Base-by-base conservation (phyloP, 2,888 invertebrate species). In the Elaeidobius kamerunicus region DNA sequence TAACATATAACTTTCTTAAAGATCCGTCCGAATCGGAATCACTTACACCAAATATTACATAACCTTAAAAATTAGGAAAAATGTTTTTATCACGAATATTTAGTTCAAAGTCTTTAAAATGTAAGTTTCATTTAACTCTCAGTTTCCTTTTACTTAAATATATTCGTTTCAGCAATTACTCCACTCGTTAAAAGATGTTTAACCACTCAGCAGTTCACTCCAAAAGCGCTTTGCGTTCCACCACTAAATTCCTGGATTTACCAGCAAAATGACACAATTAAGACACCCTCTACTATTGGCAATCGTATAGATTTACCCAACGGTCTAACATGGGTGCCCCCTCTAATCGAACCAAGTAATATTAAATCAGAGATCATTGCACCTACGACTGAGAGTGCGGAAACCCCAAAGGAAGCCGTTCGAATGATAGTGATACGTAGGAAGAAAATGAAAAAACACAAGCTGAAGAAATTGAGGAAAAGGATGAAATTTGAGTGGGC, bases 391-490 rank as follows among this genome's bases (percentile, higher is more conserved):
- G 56, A 59, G 55, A 61, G 72, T 45, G n/a, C 41, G 16, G 66
- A 70, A 12, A 75, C 78, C 41, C 83, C 85, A 66, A 88, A 85
- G 66, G 81, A 83, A 64, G 90, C 91, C 0, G 81, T 79, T 0
- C 76, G 86, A 44, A 71, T 91, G 52, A 84, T 91, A 59, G 84
- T 87, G 0, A 90, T 91, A 27, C 77, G 92, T 41, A 76, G 84
- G 42, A 81, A 82, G 46, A 93, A 92, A 73, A 92, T 94, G 89
- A 90, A 85, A 71, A 90, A 86, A 63, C 93, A 93, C 67, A 87
- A 91, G 69, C 74, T 87, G 38, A 85, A 74, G 69, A 93, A 93
- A 72, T 74, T 90, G 47, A 78, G 88, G 59, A 91, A 87, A 68
- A 82, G 77, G 64, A 88, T 90, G 87, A 84, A 84, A 64, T 85